A percentile compares a stretch with the other conserved stretches of the same genome.
Evolutionary conservation across 2,888 invertebrate species (phyloP).

Genomic region (Tanypteryx hageni): DNA sequence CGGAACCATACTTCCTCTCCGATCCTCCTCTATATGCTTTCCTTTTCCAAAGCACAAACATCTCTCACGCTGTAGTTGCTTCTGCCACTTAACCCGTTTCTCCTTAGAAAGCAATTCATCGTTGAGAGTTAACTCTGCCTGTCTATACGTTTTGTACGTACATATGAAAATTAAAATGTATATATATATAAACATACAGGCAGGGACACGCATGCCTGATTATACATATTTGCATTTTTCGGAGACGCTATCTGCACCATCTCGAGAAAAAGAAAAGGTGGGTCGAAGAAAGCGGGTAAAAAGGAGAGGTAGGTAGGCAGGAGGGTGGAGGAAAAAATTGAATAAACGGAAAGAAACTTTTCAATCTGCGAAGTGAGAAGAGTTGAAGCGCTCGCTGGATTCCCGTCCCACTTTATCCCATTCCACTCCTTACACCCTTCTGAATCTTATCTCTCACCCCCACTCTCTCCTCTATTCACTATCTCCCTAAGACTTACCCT

Average conservation of each 20-base stretch:
- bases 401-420: background rate
- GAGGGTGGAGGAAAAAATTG: slow-evolving; percentile 32
- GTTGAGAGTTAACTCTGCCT: no score
- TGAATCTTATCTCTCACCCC: background rate
- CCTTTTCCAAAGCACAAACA: no score
- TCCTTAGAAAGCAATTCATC: no score
- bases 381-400: slow-evolving; percentile 21
- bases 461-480: background rate
- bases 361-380: slow-evolving; percentile 60
- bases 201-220: background rate
- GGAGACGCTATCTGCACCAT: background rate
- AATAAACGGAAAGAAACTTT: slow-evolving; percentile 49
- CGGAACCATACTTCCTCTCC: background rate
- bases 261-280: background rate
- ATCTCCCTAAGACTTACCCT: background rate
- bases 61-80: no score
- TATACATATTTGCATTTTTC: background rate
- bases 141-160: no score
- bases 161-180: no score
- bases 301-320: background rate
- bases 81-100: no score
- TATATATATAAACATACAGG: background rate
- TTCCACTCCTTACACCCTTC: background rate
- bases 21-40: background rate
- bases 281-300: background rate